Evolutionary conservation across 2,113 vertebrate genomes (phyloP).

Genomic region (Cyprinodon tularosa): DNA sequence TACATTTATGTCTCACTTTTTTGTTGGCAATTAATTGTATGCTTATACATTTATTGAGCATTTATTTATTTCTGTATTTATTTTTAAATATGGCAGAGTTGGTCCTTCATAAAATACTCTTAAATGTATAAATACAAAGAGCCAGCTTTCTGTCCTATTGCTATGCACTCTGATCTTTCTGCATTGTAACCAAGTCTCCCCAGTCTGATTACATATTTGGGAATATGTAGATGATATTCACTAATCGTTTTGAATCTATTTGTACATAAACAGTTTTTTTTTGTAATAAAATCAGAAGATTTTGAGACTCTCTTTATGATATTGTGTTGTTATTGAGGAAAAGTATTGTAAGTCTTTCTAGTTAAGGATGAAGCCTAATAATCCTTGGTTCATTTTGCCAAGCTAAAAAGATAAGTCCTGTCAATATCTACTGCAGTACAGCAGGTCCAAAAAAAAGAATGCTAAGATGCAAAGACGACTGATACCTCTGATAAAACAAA

Average conservation of each 20-base stretch:
- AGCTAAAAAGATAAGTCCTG: too few relatives aligned
- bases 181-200: constrained; percentile 73
- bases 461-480: too few relatives aligned
- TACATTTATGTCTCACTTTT: too few relatives aligned
- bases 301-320: constrained; percentile 4
- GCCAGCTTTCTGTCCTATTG: constrained; percentile 51
- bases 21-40: too few relatives aligned
- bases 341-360: background rate
- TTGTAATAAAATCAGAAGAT: constrained; percentile 57
- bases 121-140: constrained; percentile 46
- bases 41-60: too few relatives aligned
- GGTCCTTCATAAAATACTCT: constrained; percentile 47
- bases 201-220: constrained; percentile 59
- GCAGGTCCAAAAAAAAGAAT: too few relatives aligned
- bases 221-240: constrained; percentile 68
- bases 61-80: too few relatives aligned
- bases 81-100: too few relatives aligned
- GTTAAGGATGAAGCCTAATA: background rate
- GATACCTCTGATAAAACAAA: too few relatives aligned
- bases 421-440: too few relatives aligned
- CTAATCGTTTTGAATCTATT: constrained; percentile 64
- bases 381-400: too few relatives aligned
- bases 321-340: background rate
- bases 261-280: constrained; percentile 69
- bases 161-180: constrained; percentile 75